Evolutionary conservation across 2,113 vertebrate species (phyloP).

Genomic region (Phalacrocorax brasilianus): DNA sequence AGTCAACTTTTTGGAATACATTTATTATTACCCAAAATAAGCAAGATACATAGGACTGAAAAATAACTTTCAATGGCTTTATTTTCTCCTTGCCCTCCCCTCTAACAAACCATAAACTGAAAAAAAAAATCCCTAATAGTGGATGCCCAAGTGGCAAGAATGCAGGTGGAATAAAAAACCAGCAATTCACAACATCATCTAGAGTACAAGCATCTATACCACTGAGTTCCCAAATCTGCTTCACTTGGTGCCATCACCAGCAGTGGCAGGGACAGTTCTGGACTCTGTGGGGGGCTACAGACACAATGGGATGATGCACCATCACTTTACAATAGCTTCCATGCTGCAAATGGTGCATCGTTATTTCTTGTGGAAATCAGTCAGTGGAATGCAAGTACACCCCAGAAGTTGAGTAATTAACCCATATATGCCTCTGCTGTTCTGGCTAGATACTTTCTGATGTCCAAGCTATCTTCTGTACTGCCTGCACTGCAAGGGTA

Average conservation of each 20-base stretch:
- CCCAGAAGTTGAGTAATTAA: not conserved
- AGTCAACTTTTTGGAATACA: not conserved
- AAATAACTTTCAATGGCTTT: not conserved
- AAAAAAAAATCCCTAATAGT: not conserved
- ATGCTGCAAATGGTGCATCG: fast-evolving
- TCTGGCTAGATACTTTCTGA: not conserved
- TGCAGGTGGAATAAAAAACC: not conserved
- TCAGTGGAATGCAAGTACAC: not conserved
- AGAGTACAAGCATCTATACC: not conserved
- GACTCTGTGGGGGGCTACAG: not conserved
- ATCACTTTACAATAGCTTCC: not conserved
- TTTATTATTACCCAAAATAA: not conserved
- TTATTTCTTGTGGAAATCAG: not conserved
- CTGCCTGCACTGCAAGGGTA: not conserved
- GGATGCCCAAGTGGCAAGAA: not conserved
- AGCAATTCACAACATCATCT: not conserved
- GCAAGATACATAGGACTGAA: not conserved
- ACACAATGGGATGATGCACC: not conserved
- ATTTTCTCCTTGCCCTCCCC: not conserved
- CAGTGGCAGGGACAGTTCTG: not conserved
- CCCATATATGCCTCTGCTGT: not conserved
- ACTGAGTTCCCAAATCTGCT: not conserved
- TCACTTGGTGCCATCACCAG: not conserved
- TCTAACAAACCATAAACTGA: not conserved
- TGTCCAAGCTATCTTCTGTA: not conserved